Percentiles rank a stretch among this genome's conserved stretches.
These are phyloP conservation scores for Holcopasites calliopsidis DNA, from an alignment of 1,140 invertebrate species.

Conservation along the genomic window DNA sequence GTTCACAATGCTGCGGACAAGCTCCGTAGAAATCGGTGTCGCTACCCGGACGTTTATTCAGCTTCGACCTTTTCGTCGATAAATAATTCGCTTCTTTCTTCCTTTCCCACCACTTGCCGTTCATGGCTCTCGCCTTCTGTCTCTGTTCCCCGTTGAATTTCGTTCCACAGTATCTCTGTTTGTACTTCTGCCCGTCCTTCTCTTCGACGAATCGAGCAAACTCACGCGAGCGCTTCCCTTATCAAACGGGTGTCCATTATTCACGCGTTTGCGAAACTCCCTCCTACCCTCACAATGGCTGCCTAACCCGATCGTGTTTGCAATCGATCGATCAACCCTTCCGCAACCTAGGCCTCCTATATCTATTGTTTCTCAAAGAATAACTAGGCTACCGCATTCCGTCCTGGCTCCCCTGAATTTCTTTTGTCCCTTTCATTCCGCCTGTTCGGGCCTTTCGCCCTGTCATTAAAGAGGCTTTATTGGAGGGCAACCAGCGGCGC, in stretches of 20 bases:
- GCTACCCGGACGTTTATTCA: slow-evolving; percentile 71
- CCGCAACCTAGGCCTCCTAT: slow-evolving; percentile 18
- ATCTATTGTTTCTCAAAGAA: slow-evolving; percentile 60
- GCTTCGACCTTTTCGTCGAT: slow-evolving; percentile 73
- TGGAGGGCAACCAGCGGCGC: background rate
- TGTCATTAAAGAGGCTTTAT: slow-evolving; percentile 39
- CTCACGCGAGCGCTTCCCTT: slow-evolving; percentile 74
- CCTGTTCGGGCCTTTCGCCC: slow-evolving; percentile 27
- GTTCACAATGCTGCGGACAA: slow-evolving; percentile 56
- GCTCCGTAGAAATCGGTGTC: slow-evolving; percentile 71
- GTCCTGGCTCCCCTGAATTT: slow-evolving; percentile 47
- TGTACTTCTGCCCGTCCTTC: background rate
- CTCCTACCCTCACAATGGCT: slow-evolving; percentile 62
- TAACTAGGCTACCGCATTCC: slow-evolving; percentile 45
- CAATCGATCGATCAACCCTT: slow-evolving; percentile 51
- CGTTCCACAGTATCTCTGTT: slow-evolving; percentile 20
- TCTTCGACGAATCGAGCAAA: slow-evolving; percentile 65
- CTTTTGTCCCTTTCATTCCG: slow-evolving; percentile 34
- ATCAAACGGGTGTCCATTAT: slow-evolving; percentile 77
- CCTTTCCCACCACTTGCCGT: background rate
- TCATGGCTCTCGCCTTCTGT: slow-evolving; percentile 35
- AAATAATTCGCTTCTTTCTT: slow-evolving; percentile 71
- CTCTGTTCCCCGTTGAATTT: slow-evolving; percentile 12
- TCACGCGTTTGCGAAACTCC: slow-evolving; percentile 68
- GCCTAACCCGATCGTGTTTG: slow-evolving; percentile 49